Base-by-base conservation (phyloP, 2,888 invertebrate species). In the Orthosia gothica region DNA sequence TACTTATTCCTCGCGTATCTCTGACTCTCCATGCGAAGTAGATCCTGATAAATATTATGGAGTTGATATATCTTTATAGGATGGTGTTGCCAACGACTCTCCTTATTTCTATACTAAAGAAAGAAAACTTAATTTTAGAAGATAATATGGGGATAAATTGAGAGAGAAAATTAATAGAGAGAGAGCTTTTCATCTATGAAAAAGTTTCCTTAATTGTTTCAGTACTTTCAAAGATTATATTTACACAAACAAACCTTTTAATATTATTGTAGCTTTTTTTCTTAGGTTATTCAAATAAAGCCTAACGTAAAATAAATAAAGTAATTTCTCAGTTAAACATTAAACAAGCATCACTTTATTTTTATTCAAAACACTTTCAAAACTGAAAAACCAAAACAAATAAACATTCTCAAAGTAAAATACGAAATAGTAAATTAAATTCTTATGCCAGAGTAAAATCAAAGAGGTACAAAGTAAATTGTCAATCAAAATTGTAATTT, bases 401-500 rank as follows among this genome's bases (percentile, higher is more conserved):
- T 54, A 9, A 50, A 52, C 2, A 12, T 40, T 82, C 40, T 13
- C 13, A 32, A 55, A 23, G 5, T 18, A 11, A 45, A 62, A 64
- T 67, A 64, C 12, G 26, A 57, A 76, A 32, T 13, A 45, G 15
- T 49, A 18, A 76, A 76, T 76, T 57, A 70, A 76, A 82, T 76
- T 66, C 45, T 82, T 16, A 68, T 23, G 55, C 57, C 5, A 50
- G 58, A 75, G 26, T 71, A 32, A 58, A 69, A 55, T 58, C 57
- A 66, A 74, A 71, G n/a, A 50, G 54, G 45, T 26, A 16, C n/a
- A 40, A 59, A 63, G 2, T 15, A 62, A 69, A 66, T 62, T 52
- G 26, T 15, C 3, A 13, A 55, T 58, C 2, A 58, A 32, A 58
- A 49, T 40, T 54, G 11, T 47, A 54, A 61, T 26, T 59, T n/a